A percentile compares a stretch with the other conserved stretches of the same genome.
These are phyloP conservation scores for Lophura nycthemera DNA, from an alignment of 2,113 vertebrate species.

Conservation along the genomic window DNA sequence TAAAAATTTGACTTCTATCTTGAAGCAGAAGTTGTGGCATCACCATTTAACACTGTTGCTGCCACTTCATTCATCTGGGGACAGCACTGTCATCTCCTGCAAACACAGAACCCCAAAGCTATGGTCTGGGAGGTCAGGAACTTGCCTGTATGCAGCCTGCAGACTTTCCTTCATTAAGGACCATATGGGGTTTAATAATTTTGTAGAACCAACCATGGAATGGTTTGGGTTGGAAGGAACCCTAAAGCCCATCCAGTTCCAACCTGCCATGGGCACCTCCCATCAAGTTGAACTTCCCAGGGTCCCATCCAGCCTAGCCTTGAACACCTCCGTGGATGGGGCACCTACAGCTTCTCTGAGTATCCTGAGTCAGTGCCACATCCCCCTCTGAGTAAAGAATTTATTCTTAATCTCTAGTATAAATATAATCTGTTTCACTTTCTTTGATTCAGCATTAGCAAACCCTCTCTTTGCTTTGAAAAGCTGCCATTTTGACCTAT, in stretches of 20 bases:
- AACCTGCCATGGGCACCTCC: background rate
- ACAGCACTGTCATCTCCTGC: background rate
- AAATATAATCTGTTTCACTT: background rate
- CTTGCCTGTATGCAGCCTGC: fast-evolving
- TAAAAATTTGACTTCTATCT: background rate
- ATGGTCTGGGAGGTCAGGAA: background rate
- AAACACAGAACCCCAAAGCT: background rate
- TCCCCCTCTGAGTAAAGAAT: background rate
- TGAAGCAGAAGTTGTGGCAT: background rate
- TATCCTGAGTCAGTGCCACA: background rate
- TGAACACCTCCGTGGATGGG: background rate
- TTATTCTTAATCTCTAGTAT: background rate
- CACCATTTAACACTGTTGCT: background rate
- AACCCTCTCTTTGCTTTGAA: background rate
- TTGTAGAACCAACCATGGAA: background rate
- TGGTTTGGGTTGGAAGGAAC: background rate
- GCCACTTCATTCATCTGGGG: background rate
- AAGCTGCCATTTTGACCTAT: background rate
- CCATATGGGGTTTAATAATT: background rate
- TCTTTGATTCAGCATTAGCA: background rate
- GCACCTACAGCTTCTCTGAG: background rate
- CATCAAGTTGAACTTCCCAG: background rate
- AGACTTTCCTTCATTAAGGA: background rate
- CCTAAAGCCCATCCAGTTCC: background rate
- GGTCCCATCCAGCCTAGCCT: background rate